phyloP scores from a whole-genome alignment of 2,888 invertebrate genomes.

The Acleris laterana region DNA sequence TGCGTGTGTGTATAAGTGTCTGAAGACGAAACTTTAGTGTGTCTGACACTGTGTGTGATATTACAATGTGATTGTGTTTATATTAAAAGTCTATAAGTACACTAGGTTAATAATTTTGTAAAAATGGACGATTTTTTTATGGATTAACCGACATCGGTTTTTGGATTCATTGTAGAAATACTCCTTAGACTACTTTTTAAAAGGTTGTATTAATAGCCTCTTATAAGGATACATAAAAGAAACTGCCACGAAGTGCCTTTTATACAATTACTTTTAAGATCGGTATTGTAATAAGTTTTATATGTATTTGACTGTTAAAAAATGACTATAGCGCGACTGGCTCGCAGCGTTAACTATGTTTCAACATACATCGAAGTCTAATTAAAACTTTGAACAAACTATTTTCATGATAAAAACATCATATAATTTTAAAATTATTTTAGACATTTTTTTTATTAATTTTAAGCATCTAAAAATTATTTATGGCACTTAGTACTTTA shows the following conservation, averaged over 20 bases:
- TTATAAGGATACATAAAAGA: slow-evolving; percentile 59
- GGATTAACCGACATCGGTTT: slow-evolving; percentile 49
- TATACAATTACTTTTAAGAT: slow-evolving; percentile 65
- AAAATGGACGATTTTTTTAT: slow-evolving; percentile 43
- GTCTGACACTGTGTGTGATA: slow-evolving; percentile 81
- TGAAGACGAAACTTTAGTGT: slow-evolving; percentile 65
- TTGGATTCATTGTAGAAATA: slow-evolving; percentile 62
- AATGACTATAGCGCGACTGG: slow-evolving; percentile 68
- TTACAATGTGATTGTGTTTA: slow-evolving; percentile 82
- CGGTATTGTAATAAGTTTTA: slow-evolving; percentile 51
- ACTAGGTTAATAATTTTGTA: slow-evolving; percentile 61
- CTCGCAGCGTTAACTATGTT: slow-evolving; percentile 56
- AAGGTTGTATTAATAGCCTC: slow-evolving; percentile 70
- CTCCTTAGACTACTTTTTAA: slow-evolving; percentile 65
- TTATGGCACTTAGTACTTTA: slow-evolving; percentile 76
- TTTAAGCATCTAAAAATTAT: slow-evolving; percentile 74
- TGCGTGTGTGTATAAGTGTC: slow-evolving; percentile 65
- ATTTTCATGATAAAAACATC: not conserved
- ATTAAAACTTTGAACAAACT: not conserved
- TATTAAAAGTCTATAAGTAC: slow-evolving; percentile 72
- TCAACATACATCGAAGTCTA: not conserved
- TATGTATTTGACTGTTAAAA: slow-evolving; percentile 51
- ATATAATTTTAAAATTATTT: slow-evolving; percentile 43
- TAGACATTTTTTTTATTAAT: slow-evolving; percentile 41
- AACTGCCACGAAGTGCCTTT: slow-evolving; percentile 84